Evolutionary conservation across 2,888 invertebrate genomes (phyloP), one percentile per base, ranked within the genome.

Genomic region (Hirtodrosophila alboralis): DNA sequence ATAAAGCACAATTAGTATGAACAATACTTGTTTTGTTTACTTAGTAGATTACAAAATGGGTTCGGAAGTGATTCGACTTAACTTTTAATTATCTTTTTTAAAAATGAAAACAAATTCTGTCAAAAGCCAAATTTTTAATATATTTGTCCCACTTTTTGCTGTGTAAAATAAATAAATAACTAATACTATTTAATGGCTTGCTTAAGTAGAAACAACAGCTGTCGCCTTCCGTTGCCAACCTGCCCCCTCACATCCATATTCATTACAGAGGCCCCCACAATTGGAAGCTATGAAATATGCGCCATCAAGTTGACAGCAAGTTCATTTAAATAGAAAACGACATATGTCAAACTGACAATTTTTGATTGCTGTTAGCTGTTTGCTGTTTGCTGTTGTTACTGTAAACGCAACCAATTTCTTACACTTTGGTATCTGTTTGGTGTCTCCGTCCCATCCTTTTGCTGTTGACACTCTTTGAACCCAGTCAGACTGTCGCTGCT

Each of bases 271-370:
- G 31, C 44, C 41, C 43, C 10, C 7, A 12, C 41, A 64, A 68
- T 48, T 38, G 61, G 23, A 38, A 47, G 58, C 54, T 51, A 74
- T 69, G 83, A 84, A 74, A 74, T 74, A 47, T 49, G 63, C 62
- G 49, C 57, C 70, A 54, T 44, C 37, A 62, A 66, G 54, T 54
- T 75, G 72, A 72, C 73, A 71, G 72, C 51, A 60, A 81, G 81
- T 86, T 84, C 75, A 84, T 84, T 86, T 81, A 67, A 86, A 81
- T 67, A 60, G 62, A 77, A 72, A 75, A 65, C 83, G 87, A 78
- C 84, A 72, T 73, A 59, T 75, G 87, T 86, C 85, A 86, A 79
- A 65, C 58, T 85, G 87, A 73, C 85, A 71, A 61, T 58, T 84
- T 81, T 68, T 75, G 83, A 86, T 75, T 77, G 80, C 61, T 64